Percentiles rank a stretch among this genome's conserved stretches.
Evolutionary conservation across 92 coral and sea anemone genomes (phyloP).

Genomic region (Actinernus sp.): DNA sequence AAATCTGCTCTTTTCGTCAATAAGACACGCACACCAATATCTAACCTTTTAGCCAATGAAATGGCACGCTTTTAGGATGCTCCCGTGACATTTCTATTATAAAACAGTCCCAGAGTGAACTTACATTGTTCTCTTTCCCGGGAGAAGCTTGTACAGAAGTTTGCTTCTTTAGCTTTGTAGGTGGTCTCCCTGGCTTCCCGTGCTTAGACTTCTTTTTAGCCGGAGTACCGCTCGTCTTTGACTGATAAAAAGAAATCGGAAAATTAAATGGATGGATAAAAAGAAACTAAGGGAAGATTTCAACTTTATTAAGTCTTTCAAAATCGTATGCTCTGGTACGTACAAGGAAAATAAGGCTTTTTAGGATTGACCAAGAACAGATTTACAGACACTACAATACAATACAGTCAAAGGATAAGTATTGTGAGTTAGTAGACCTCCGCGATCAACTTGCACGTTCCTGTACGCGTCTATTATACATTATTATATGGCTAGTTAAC

Average conservation of each 20-base stretch:
- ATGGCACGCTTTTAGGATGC: not conserved
- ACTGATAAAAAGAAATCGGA: conserved; percentile 33
- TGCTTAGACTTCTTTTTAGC: conserved; percentile 87
- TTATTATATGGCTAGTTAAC: no score
- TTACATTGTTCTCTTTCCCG: conserved; percentile 92
- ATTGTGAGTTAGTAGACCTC: no score
- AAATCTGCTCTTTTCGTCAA: no score
- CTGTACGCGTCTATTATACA: no score
- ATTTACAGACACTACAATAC: no score
- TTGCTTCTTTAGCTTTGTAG: conserved; percentile 83
- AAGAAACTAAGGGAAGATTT: not conserved
- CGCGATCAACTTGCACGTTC: no score
- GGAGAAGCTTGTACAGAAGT: conserved; percentile 79
- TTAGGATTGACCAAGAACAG: no score
- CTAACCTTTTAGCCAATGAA: not conserved
- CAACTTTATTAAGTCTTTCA: no score
- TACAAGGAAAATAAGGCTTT: no score
- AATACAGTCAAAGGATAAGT: no score
- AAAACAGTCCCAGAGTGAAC: conserved; percentile 8
- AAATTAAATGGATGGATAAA: not conserved
- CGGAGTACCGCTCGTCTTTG: conserved; percentile 81
- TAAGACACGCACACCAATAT: no score
- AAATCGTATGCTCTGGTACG: no score
- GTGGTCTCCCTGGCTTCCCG: conserved; percentile 89
- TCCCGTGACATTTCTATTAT: not conserved